Base-by-base conservation (phyloP, 1,140 invertebrate species). In the Lasioglossum baleicum region DNA sequence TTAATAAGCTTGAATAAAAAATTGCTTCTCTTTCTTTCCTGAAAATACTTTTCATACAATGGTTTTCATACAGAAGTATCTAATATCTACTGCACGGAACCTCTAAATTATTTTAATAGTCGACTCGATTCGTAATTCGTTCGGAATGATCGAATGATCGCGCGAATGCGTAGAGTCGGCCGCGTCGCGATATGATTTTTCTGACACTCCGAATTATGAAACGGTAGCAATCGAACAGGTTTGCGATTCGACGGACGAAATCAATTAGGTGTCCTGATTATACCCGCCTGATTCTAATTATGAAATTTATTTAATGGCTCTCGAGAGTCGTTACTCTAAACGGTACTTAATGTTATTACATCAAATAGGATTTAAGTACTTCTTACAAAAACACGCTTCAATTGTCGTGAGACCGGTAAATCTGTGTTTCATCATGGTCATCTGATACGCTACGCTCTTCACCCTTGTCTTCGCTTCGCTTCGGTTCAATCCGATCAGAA, bases 391-490 rank as follows among this genome's bases (percentile, higher is more conserved):
- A 75, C 31, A 22, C 31, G 42, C 15, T 51, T 81, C 73, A 73
- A 83, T 75, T 81, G 68, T 63, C 79, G 81, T 83, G 81, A 63
- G 81, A 83, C 10, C 68, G 58, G 71, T 67, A 53, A 61, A 80
- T 80, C 22, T 22, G 26, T 13, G 58, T 63, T 71, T 17, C 15
- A 40, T 51, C 42, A 26, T 61, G 35, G 20, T 4, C 31, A 71
- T 51, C 10, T 63, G 61, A 61, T 51, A 44, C 11, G 26, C 40
- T 31, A 10, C 1, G 3, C 0, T 26, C 44, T 17, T 44, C 51
- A 69, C 44, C 44, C 44, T 48, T 48, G 13, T 48, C 44, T 48
- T 26, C 26, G 26, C 44, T 48, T 26, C 26, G 26, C 26, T 26
- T 48, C 44, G 44, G 44, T 48, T 48, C 44, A 48, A 48, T 48